Base-by-base conservation (phyloP, 2,113 vertebrate genomes). In the Sander vitreus region DNA sequence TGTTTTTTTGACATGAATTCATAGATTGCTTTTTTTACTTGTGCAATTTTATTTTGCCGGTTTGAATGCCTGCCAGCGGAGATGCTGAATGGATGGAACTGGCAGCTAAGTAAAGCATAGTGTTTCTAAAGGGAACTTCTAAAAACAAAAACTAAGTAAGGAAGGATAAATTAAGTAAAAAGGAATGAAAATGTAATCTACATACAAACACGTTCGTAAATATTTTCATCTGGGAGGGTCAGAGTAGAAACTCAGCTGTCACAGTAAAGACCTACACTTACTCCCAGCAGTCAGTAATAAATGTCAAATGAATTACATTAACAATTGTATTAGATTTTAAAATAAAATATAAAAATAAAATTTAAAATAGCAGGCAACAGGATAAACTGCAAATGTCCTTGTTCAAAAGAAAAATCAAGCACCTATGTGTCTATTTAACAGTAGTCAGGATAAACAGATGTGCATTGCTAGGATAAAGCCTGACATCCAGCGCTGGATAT, bases 1-100 rank as follows among this genome's bases (percentile, higher is more conserved):
- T 51, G 45, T 48, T 66, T 62, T 78, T 65, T 64, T 50, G 11
- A 77, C 63, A 43, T 68, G 13, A 74, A 62, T 77, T 86, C 54
- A 58, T 50, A 71, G 62, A 72, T 82, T 33, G 16, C 33, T 33
- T 39, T 71, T 64, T 64, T 51, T 51, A 57, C 48, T n/a, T 55
- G 1, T 54, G 51, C 45, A 45, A 23, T 69, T 71, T 68, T 18
- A 63, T 54, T 62, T 57, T 69, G 48, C 18, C 2, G 1, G 9
- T 50, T 48, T 73, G 54, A 58, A 63, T 43, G 6, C 19, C 43
- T 64, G 45, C 39, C 62, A 80, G 62, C 13, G 50, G 67, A 69
- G 58, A 68, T 50, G 23, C 50, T 43, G 57, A 64, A 58, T 45
- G 62, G 43, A 76, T 54, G 48, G 14, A 80, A 45, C 21, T 54